Evolutionary conservation across 1,140 invertebrate genomes (phyloP), one percentile per base, ranked within the genome.

Genomic region (Nasonia longicornis): DNA sequence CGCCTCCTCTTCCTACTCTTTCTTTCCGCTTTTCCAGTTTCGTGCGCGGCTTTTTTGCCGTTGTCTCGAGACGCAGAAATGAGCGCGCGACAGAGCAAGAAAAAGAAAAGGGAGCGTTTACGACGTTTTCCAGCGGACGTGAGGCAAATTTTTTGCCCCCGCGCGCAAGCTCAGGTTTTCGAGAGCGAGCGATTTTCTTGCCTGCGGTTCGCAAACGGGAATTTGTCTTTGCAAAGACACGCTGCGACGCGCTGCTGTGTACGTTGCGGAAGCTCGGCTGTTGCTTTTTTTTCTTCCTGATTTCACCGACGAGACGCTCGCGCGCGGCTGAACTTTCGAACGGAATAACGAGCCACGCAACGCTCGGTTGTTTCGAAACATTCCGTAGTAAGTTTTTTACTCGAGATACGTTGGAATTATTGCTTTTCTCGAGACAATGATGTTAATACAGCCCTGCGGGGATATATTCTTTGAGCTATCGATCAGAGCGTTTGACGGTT

Each of bases 131-230:
- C 8, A 20, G 16, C 35, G 67, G 45, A 77, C 76, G 67, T 71
- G 67, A 42, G 63, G 77, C 77, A 70, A 78, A 78, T 78, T 78
- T 70, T 78, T 63, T 71, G 16, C 52, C n/a, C 1, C 20, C 16
- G 52, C 26, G 22, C 22, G 14, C 63, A 14, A 29, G 20, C 45
- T 22, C 63, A 58, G 52, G 48, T 73, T 79, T 72, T 63, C 14
- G 42, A 64, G 35, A 64, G n/a, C 26, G 64, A 22, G 52, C n/a
- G 58, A 71, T 31, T 72, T 58, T 58, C 69, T 79, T 79, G n/a
- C 31, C 69, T 38, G 26, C 8, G 69, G 69, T 42, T 71, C 31
- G 69, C 16, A 42, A 42, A 42, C 26, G 35, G 20, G 31, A 71
- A 71, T 71, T 71, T 71, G 31, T 38, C 69, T 71, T n/a, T 71